These are phyloP conservation scores for Prorops nasuta DNA, from an alignment of 1,140 invertebrate genomes.

Conservation along the genomic window DNA sequence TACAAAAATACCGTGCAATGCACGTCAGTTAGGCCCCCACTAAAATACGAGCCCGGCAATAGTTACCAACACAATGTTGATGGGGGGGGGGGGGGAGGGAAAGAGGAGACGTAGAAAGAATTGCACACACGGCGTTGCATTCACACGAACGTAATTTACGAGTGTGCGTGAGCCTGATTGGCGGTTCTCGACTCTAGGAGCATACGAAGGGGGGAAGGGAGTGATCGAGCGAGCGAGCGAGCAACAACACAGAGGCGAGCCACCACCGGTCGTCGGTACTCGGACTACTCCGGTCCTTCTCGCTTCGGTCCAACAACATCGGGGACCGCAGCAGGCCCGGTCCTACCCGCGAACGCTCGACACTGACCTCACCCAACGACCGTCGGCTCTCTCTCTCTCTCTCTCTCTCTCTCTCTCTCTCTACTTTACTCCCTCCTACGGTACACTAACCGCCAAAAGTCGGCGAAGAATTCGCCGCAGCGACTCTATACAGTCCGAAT, in stretches of 20 bases:
- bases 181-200: too few relatives aligned
- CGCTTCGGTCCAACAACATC: too few relatives aligned
- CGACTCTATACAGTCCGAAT: not conserved
- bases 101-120: not conserved
- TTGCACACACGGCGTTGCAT: too few relatives aligned
- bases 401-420: conserved; percentile 9
- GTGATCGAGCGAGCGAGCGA: not conserved
- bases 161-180: too few relatives aligned
- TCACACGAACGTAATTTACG: too few relatives aligned
- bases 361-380: not conserved
- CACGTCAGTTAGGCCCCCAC: too few relatives aligned
- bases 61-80: not conserved
- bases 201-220: not conserved
- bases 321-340: too few relatives aligned
- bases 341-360: not conserved
- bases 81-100: not conserved
- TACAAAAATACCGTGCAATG: not conserved
- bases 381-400: not conserved
- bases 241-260: too few relatives aligned
- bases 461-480: not conserved
- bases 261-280: too few relatives aligned
- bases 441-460: not conserved
- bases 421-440: conserved; percentile 7
- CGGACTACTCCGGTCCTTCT: too few relatives aligned
- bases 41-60: not conserved